Conservation (phyloP, 2,888 invertebrate species). For the Synergus japonicus region DNA sequence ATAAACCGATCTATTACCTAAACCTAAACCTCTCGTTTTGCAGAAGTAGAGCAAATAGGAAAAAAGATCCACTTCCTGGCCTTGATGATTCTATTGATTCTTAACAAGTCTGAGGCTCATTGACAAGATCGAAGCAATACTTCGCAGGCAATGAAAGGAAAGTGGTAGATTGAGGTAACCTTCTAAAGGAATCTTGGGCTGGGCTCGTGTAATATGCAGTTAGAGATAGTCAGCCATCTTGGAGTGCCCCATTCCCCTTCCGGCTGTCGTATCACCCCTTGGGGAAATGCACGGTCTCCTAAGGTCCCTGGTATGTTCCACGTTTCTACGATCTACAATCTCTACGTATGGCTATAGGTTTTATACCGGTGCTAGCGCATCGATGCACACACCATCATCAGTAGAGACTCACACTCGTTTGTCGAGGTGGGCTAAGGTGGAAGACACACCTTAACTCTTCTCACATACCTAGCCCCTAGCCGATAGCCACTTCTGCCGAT, state of each 20-base stretch:
- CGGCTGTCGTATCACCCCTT: constrained; percentile 33
- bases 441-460: constrained; percentile 50
- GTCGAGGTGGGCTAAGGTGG: constrained; percentile 38
- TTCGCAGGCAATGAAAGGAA: constrained; percentile 33
- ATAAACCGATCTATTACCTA: background rate
- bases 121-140: constrained; percentile 27
- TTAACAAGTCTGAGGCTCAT: constrained; percentile 11
- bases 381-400: constrained; percentile 29
- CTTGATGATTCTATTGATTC: constrained; percentile 5
- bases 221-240: constrained; percentile 38
- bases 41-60: constrained; percentile 17
- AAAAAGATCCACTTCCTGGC: constrained; percentile 1
- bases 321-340: constrained; percentile 27
- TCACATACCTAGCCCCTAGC: constrained; percentile 46
- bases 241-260: constrained; percentile 36
- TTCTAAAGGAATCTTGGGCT: constrained; percentile 40
- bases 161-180: constrained; percentile 38
- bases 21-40: background rate
- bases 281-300: constrained; percentile 22
- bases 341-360: constrained; percentile 27
- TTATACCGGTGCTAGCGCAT: constrained; percentile 1
- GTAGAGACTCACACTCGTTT: constrained; percentile 46
- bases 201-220: constrained; percentile 32
- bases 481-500: constrained; percentile 50
- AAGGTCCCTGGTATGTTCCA: background rate